These are phyloP conservation scores for Chaetura pelagica DNA, from an alignment of 2,113 vertebrate species.

Conservation along the genomic window DNA sequence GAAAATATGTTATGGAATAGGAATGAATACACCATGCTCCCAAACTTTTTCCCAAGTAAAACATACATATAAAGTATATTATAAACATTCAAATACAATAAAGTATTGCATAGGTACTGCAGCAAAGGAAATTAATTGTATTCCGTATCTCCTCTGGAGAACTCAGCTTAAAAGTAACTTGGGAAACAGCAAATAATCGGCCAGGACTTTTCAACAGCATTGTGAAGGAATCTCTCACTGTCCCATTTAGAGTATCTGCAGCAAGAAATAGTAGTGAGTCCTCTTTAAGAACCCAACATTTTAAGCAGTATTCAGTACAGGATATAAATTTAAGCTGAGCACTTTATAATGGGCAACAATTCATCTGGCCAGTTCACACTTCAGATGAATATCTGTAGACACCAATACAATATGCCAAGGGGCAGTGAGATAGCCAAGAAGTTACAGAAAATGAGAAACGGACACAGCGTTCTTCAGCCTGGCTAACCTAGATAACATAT, in stretches of 20 bases:
- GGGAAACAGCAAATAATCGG: not conserved
- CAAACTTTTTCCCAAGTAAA: not conserved
- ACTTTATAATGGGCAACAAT: not conserved
- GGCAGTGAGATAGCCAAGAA: not conserved
- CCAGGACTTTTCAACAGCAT: not conserved
- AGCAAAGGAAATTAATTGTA: not conserved
- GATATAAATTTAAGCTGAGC: not conserved
- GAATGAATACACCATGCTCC: not conserved
- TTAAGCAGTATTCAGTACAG: not conserved
- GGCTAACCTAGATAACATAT: conserved; percentile 57
- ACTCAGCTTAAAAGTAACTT: not conserved
- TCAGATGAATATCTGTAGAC: conserved; percentile 6
- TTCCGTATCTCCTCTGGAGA: not conserved
- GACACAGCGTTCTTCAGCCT: conserved; percentile 2
- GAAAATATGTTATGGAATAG: not conserved
- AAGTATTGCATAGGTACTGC: not conserved
- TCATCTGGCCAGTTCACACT: conserved; percentile 24
- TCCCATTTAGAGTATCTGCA: not conserved
- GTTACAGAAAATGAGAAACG: conserved; percentile 1
- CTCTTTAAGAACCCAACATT: not conserved
- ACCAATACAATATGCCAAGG: not conserved
- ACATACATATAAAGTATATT: too few relatives aligned
- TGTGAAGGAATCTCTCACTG: not conserved
- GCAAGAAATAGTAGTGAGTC: not conserved
- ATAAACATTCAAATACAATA: not conserved